Evolutionary conservation across 2,113 vertebrate species (phyloP).

Genomic region (Limnothrissa miodon): DNA sequence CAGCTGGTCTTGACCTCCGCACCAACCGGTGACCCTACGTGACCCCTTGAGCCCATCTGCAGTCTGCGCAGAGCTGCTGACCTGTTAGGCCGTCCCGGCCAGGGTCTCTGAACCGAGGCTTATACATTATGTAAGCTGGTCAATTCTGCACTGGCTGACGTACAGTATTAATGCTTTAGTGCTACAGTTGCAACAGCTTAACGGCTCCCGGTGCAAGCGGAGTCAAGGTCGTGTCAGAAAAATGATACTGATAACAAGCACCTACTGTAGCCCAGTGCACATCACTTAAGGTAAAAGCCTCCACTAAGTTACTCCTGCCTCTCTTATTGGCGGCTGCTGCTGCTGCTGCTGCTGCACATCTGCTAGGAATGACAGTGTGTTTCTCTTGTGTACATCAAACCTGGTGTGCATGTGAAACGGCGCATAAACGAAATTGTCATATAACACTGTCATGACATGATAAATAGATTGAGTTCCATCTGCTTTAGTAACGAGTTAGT

Average conservation of each 20-base stretch:
- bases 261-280: too few species aligned
- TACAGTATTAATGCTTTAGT: neutral
- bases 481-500: neutral
- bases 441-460: neutral
- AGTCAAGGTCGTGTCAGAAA: neutral
- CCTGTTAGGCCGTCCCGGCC: neutral
- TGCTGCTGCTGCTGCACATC: neutral
- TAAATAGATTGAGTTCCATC: too few species aligned
- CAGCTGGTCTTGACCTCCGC: neutral
- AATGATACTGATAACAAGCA: neutral
- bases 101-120: neutral
- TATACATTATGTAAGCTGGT: conserved; percentile 3
- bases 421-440: neutral
- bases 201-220: neutral
- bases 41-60: neutral
- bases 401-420: neutral
- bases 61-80: neutral
- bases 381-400: neutral
- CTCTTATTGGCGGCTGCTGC: neutral
- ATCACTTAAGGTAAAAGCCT: neutral
- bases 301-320: neutral
- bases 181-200: neutral
- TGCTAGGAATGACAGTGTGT: neutral
- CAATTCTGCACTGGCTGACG: neutral
- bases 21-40: neutral